These are phyloP conservation scores for Hemicordylus capensis DNA, from an alignment of 2,113 vertebrate genomes.

Conservation along the genomic window DNA sequence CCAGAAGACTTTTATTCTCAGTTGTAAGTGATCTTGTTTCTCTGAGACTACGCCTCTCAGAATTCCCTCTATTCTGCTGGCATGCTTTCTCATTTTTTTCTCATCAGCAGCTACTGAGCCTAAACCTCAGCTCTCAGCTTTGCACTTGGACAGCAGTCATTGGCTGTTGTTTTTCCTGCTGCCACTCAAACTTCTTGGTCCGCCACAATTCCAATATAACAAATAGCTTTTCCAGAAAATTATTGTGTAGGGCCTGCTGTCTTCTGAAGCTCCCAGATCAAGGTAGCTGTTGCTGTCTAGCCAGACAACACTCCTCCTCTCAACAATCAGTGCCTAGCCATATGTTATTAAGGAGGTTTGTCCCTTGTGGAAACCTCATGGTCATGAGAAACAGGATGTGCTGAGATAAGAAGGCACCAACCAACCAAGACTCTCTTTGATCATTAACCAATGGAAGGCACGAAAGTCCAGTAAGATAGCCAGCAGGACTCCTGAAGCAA, in stretches of 20 bases:
- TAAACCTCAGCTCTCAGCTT: background rate
- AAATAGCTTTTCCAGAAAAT: background rate
- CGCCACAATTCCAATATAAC: background rate
- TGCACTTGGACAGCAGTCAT: background rate
- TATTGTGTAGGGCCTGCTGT: background rate
- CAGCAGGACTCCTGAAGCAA: background rate
- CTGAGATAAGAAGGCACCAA: background rate
- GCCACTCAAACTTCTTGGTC: background rate
- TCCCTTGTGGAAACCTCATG: background rate
- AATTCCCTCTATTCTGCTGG: background rate
- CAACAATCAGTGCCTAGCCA: fast-evolving
- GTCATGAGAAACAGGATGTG: background rate
- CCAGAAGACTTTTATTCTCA: background rate
- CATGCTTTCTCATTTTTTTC: background rate
- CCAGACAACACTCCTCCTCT: background rate
- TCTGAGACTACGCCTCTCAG: background rate
- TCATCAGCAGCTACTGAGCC: background rate
- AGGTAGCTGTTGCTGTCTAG: fast-evolving
- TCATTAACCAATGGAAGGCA: background rate
- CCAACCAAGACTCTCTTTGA: background rate
- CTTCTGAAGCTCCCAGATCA: background rate
- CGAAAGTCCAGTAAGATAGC: background rate
- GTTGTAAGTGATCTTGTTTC: background rate
- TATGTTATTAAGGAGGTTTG: background rate
- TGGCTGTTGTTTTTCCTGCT: background rate